A percentile compares a stretch with the other conserved stretches of the same genome.
Evolutionary conservation across 2,113 vertebrate genomes (phyloP).

Genomic region (Etheostoma spectabile): DNA sequence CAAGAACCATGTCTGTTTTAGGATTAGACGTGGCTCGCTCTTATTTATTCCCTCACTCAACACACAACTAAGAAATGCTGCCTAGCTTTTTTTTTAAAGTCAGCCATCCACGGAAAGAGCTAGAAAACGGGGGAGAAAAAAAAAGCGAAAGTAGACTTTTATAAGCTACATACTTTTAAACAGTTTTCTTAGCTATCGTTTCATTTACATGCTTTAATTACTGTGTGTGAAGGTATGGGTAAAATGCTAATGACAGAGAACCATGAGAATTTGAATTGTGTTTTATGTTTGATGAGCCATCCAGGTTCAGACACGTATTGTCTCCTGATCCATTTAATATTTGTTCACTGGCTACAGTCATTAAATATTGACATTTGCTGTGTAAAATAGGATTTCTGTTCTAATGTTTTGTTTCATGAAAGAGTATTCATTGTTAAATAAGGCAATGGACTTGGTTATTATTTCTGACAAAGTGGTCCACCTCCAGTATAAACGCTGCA

Average conservation of each 20-base stretch:
- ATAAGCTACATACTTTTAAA: not conserved
- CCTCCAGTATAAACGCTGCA: not conserved
- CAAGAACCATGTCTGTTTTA: not conserved
- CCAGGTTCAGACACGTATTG: not conserved
- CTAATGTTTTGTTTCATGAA: not conserved
- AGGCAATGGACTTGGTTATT: no score
- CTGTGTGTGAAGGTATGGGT: no score
- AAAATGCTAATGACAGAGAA: not conserved
- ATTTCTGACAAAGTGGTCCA: not conserved
- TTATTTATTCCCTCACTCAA: not conserved
- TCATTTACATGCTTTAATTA: not conserved
- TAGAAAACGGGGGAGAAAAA: slow-evolving; percentile 25
- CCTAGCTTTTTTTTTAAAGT: rapidly evolving
- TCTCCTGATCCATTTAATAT: not conserved
- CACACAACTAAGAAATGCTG: not conserved
- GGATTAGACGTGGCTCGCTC: not conserved
- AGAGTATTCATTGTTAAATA: no score
- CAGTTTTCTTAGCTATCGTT: not conserved
- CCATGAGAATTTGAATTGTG: rapidly evolving
- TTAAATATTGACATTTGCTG: not conserved
- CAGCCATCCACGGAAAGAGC: slow-evolving; percentile 34
- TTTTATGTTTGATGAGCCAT: not conserved
- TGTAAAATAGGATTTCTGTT: not conserved
- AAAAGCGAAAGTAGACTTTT: slow-evolving; percentile 33
- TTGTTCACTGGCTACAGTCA: not conserved